Conservation (phyloP, 1,140 invertebrate species). For the Wiebesia pumilae region DNA sequence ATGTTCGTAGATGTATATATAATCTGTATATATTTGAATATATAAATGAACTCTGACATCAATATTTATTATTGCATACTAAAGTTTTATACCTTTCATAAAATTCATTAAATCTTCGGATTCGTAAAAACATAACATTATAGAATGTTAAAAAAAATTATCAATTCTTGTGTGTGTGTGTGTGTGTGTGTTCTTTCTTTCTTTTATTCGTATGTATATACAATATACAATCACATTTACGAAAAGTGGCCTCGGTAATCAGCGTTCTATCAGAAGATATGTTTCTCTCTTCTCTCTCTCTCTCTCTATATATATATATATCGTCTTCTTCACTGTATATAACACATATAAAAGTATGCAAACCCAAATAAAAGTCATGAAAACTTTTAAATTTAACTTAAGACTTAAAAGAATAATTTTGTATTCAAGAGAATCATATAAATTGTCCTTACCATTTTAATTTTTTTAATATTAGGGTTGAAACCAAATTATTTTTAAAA, state of each 20-base stretch:
- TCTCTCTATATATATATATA: not conserved
- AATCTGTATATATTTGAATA: not conserved
- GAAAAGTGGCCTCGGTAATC: slow-evolving; percentile 3
- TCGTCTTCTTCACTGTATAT: not conserved
- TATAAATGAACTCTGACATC: not conserved
- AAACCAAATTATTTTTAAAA: not conserved
- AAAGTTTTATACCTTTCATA: not conserved
- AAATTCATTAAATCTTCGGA: not conserved
- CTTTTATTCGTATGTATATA: not conserved
- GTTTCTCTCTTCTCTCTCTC: not conserved
- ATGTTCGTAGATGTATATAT: not conserved
- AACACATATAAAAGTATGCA: not conserved
- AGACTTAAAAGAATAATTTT: no score
- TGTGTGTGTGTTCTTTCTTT: not conserved
- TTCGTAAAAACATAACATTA: not conserved
- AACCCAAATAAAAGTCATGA: not conserved
- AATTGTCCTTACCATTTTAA: not conserved
- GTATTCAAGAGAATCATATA: not conserved
- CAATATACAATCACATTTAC: not conserved
- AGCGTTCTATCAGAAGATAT: not conserved
- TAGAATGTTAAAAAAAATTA: not conserved
- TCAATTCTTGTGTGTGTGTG: not conserved
- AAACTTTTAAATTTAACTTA: not conserved
- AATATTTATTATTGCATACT: not conserved
- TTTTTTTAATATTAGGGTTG: not conserved